These are phyloP conservation scores for Sebastolobus altivelis DNA, from an alignment of 2,797 vertebrate species.

Conservation along the genomic window DNA sequence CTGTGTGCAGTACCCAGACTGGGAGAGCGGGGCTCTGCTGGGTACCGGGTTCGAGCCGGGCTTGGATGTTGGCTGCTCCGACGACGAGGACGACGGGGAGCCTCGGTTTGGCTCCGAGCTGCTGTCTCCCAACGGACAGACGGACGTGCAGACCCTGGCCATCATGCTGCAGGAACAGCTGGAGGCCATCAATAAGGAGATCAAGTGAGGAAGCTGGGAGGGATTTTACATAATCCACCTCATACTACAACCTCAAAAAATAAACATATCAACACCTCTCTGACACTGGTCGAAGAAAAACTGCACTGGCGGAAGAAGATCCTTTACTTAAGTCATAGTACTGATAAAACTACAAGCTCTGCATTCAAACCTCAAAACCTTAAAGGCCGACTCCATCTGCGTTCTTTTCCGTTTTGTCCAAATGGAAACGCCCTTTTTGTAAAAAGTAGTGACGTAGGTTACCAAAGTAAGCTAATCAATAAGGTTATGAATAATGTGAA, in stretches of 20 bases:
- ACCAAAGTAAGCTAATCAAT: too few species aligned
- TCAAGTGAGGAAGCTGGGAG: constrained; percentile 84
- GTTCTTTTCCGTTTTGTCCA: too few species aligned
- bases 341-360: too few species aligned
- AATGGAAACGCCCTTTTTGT: too few species aligned
- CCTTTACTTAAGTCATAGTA: too few species aligned
- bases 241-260: constrained; percentile 16
- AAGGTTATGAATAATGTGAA: too few species aligned
- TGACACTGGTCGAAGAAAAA: neutral
- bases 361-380: too few species aligned
- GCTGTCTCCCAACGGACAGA: constrained; percentile 91
- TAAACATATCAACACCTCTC: constrained; percentile 16
- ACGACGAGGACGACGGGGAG: constrained; percentile 87
- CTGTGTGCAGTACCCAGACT: constrained; percentile 84
- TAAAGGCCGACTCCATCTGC: too few species aligned
- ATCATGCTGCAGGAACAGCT: constrained; percentile 94
- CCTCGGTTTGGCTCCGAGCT: constrained; percentile 86
- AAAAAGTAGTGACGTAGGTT: too few species aligned
- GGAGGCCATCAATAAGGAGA: constrained; percentile 94
- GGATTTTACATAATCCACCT: neutral
- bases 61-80: constrained; percentile 82
- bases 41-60: constrained; percentile 78
- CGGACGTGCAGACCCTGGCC: constrained; percentile 91
- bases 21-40: constrained; percentile 84
- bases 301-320: too few species aligned